A percentile compares a stretch with the other conserved stretches of the same genome.
Conservation (phyloP, 2,888 invertebrate genomes). For the Octonoba sinensis region DNA sequence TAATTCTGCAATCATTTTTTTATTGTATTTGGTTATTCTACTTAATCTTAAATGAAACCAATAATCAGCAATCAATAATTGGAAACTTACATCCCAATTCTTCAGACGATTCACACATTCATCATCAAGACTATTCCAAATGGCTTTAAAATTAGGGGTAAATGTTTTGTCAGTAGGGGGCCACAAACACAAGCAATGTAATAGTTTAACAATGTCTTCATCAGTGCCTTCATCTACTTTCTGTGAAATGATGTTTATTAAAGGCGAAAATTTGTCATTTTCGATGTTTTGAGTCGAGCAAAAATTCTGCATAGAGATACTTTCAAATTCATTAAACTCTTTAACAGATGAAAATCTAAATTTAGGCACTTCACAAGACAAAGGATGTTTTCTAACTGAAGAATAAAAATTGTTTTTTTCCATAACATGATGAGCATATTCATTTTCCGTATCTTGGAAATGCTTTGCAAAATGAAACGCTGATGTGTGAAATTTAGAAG, state of each 20-base stretch:
- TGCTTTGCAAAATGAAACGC: slow-evolving; percentile 10
- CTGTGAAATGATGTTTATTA: neutral
- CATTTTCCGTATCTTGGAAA: slow-evolving; percentile 46
- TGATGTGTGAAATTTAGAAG: slow-evolving; percentile 13
- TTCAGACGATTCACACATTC: slow-evolving; percentile 28
- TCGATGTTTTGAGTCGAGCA: slow-evolving; percentile 20
- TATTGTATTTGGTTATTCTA: slow-evolving; percentile 43
- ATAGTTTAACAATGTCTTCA: slow-evolving; percentile 12
- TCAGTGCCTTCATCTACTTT: neutral
- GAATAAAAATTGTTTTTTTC: slow-evolving; percentile 17
- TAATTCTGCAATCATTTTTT: slow-evolving; percentile 10
- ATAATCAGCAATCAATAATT: slow-evolving; percentile 50
- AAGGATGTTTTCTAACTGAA: slow-evolving; percentile 17
- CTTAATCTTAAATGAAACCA: slow-evolving; percentile 48
- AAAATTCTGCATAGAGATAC: slow-evolving; percentile 26
- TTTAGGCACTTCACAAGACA: neutral
- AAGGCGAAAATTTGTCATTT: slow-evolving; percentile 1
- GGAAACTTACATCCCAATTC: slow-evolving; percentile 25
- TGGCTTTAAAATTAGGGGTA: slow-evolving; percentile 33
- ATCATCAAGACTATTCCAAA: slow-evolving; percentile 47
- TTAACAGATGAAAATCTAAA: neutral
- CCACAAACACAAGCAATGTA: slow-evolving; percentile 50
- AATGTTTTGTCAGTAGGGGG: slow-evolving; percentile 27
- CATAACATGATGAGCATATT: slow-evolving; percentile 47
- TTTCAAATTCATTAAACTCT: slow-evolving; percentile 11